phyloP scores from a whole-genome alignment of 2,113 vertebrate species.

The Micromys minutus region DNA sequence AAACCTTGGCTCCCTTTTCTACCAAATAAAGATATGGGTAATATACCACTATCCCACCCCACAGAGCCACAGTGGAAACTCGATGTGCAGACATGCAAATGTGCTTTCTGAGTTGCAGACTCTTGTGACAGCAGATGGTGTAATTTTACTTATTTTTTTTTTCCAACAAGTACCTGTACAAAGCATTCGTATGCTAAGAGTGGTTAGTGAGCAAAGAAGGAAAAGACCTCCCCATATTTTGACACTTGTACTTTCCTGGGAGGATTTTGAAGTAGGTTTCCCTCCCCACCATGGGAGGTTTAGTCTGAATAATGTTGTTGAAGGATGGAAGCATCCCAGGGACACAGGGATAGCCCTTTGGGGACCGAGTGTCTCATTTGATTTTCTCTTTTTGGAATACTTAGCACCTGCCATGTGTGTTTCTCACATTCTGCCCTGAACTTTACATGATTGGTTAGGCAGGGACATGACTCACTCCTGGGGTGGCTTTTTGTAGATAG shows the following conservation, averaged over 20 bases:
- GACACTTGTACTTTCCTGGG: neutral
- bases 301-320: neutral
- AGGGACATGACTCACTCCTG: neutral
- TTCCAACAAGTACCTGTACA: neutral
- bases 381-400: neutral
- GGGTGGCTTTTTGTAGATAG: neutral
- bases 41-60: too few species aligned
- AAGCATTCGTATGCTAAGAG: neutral
- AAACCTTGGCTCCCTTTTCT: neutral
- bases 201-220: neutral
- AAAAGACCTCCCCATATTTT: neutral
- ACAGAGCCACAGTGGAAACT: neutral
- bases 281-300: neutral
- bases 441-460: neutral
- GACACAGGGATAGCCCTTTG: neutral
- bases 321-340: neutral
- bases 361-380: neutral
- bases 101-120: neutral
- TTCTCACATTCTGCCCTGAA: neutral
- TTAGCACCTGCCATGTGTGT: too few species aligned
- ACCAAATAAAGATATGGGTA: neutral
- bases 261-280: neutral
- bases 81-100: neutral
- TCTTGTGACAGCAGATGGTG: neutral
- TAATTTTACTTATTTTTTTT: neutral